A percentile compares a stretch with the other conserved stretches of the same genome.
Conservation (phyloP, 2,113 vertebrate species). For the Scortum barcoo region DNA sequence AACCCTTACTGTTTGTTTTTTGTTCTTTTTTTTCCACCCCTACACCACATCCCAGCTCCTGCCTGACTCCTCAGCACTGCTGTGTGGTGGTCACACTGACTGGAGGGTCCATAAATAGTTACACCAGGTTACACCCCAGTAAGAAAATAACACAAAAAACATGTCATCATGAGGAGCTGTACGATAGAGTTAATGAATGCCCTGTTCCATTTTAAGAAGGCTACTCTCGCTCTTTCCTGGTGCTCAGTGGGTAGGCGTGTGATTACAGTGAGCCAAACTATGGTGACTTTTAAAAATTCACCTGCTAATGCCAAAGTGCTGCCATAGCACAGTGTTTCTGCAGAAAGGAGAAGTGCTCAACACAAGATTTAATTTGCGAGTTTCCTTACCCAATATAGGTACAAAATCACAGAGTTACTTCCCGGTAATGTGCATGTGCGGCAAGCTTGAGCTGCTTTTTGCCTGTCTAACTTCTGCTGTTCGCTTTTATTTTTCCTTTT, state of each 20-base stretch:
- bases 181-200: conserved; percentile 32
- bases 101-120: conserved; percentile 29
- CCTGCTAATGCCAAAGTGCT: conserved; percentile 33
- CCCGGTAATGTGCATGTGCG: neutral
- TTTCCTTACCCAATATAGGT: conserved; percentile 13
- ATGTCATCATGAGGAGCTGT: conserved; percentile 24
- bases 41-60: conserved; percentile 21
- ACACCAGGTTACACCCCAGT: conserved; percentile 19
- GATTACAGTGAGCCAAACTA: conserved; percentile 43
- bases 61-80: conserved; percentile 23
- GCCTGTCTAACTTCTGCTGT: neutral
- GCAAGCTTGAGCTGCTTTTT: conserved; percentile 4
- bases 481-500: neutral
- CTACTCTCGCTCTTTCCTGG: neutral
- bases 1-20: neutral
- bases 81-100: conserved; percentile 24
- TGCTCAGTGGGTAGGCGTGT: conserved; percentile 39
- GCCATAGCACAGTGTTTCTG: conserved; percentile 37
- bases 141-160: conserved; percentile 34
- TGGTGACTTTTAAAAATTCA: conserved; percentile 46
- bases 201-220: conserved; percentile 4
- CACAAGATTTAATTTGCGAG: conserved; percentile 12
- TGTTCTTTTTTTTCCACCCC: neutral
- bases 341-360: neutral
- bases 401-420: conserved; percentile 8